phyloP scores from a whole-genome alignment of 2,888 invertebrate genomes.

The Cynaeus angustus region DNA sequence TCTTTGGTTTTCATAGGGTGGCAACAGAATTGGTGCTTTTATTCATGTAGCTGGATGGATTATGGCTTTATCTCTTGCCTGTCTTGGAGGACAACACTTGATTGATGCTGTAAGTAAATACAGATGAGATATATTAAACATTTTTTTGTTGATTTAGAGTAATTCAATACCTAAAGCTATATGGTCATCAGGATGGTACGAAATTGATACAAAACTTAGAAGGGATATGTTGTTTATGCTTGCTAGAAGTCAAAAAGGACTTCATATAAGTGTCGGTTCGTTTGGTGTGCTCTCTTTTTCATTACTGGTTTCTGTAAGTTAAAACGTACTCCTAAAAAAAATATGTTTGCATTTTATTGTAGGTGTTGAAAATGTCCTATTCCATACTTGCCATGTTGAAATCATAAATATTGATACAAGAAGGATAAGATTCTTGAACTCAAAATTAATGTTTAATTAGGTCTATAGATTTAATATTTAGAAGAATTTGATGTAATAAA shows the following conservation, averaged over 20 bases:
- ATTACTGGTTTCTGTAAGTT: constrained; percentile 29
- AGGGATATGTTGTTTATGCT: constrained; percentile 32
- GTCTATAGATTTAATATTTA: too few species aligned
- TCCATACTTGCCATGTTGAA: constrained; percentile 29
- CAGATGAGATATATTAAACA: neutral
- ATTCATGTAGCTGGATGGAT: constrained; percentile 39
- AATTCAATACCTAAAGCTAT: constrained; percentile 21
- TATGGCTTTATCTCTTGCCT: constrained; percentile 32
- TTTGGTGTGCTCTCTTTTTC: constrained; percentile 29
- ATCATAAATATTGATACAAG: too few species aligned
- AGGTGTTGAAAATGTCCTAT: constrained; percentile 37
- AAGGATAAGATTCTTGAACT: too few species aligned
- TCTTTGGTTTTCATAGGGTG: neutral
- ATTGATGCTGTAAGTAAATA: constrained; percentile 30
- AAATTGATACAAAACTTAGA: constrained; percentile 14
- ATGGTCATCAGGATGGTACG: constrained; percentile 35
- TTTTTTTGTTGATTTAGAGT: constrained; percentile 1
- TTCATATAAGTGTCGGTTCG: constrained; percentile 28
- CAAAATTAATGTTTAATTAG: too few species aligned
- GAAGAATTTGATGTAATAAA: too few species aligned
- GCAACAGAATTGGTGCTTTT: constrained; percentile 1
- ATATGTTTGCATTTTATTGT: neutral
- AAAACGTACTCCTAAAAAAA: neutral
- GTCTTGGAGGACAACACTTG: constrained; percentile 38
- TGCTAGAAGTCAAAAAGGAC: constrained; percentile 13